Conservation (phyloP, 2,797 vertebrate genomes). For the Lepus oiostolus region DNA sequence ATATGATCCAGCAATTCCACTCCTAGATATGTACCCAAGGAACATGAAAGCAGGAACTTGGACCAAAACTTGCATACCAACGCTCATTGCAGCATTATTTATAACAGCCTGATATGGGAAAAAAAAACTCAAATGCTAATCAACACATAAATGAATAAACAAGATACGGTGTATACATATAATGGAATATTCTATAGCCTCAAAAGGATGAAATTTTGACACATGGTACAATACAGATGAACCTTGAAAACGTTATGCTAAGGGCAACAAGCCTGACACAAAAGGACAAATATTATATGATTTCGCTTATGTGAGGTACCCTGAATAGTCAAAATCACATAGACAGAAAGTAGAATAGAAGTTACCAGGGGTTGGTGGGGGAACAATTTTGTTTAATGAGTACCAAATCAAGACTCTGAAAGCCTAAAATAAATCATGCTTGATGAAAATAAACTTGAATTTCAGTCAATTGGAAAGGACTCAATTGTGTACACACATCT, state of each 20-base stretch:
- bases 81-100: neutral
- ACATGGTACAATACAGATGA: neutral
- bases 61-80: neutral
- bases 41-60: neutral
- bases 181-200: neutral
- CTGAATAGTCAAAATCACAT: neutral
- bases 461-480: neutral
- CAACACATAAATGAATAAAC: neutral
- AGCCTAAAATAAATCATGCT: slow-evolving; percentile 56
- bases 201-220: neutral
- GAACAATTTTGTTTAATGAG: neutral
- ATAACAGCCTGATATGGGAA: neutral
- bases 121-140: neutral
- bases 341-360: neutral
- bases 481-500: neutral
- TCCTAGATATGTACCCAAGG: neutral
- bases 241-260: neutral
- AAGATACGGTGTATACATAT: neutral
- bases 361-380: neutral
- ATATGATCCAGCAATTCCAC: neutral
- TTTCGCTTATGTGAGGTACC: neutral
- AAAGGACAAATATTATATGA: neutral
- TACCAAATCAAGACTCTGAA: neutral
- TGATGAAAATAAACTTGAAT: slow-evolving; percentile 36
- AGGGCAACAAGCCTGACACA: neutral